Base-by-base conservation (phyloP, 2,113 vertebrate genomes). In the Embiotoca jacksoni region DNA sequence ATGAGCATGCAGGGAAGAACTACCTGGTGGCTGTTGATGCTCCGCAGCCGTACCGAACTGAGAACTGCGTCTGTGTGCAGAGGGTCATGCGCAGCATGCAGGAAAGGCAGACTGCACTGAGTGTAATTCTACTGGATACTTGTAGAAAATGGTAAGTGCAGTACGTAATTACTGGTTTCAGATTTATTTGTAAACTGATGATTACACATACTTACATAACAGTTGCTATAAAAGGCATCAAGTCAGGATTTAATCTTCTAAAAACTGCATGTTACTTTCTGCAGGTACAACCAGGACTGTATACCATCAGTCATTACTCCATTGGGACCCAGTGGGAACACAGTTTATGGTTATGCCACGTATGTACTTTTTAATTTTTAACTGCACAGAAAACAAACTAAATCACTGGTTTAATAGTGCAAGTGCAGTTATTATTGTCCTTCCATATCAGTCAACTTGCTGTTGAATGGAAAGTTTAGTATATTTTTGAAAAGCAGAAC, bases 311-410 rank as follows among this genome's bases (percentile, higher is more conserved):
- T 86, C 56, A 94, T 97, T 36, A 94, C 81, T 91, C 94, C 96
- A 0, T 83, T 95, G 82, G 90, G 88, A 85, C 96, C 96, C 16
- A 92, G 90, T 74, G 96, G 96, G 46, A 97, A 97, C 71, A 97
- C 95, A 0, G 94, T 97, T 15, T 97, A 97, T 14, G 96, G 96
- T 88, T 97, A 97, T 7, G 96, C 94, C 79, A 97, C 96, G 96
- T 97, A 89, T 88, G 96, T 94, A 79, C 32, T 70, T 46, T 49
- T 52, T 57, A 47, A n/a, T 14, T 46, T 9, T 46, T 52, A 1
- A 30, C 3, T 36, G 32, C 23, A 2, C 3, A 31, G 1, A 58
- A 65, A 41, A 9, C 1, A 33, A 16, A 37, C 1, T 8, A 36
- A 32, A 4, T 16, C 11, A 57, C 9, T 50, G 37, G 35, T 55